Evolutionary conservation across 2,113 vertebrate genomes (phyloP).

Genomic region (Epinephelus moara): DNA sequence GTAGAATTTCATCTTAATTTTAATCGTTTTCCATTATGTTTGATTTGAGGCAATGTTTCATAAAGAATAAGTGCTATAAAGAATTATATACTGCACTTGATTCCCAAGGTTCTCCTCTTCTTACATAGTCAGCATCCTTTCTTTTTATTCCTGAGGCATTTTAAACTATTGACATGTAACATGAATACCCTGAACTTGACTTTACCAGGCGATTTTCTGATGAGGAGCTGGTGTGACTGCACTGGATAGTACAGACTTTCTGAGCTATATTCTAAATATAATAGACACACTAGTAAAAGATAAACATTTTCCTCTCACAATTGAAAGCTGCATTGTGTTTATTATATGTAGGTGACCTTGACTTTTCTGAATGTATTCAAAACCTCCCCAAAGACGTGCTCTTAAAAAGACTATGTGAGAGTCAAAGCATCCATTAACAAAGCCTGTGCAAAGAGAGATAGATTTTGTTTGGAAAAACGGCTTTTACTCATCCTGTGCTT

Average conservation of each 20-base stretch:
- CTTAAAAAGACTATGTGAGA: constrained; percentile 4
- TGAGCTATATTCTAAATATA: not conserved
- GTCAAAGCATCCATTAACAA: constrained; percentile 26
- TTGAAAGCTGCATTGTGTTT: constrained; percentile 28
- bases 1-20: constrained; percentile 1
- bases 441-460: constrained; percentile 1
- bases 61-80: not conserved
- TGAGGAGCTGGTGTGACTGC: not conserved
- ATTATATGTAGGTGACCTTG: constrained; percentile 37
- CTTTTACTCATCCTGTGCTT: constrained; percentile 6
- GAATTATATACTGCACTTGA: not conserved
- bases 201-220: not conserved
- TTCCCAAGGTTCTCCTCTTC: not conserved
- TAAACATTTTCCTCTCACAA: not conserved
- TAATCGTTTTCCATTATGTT: constrained; percentile 1
- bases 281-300: constrained; percentile 8
- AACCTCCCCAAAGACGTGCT: constrained; percentile 9
- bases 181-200: not conserved
- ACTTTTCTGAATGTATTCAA: constrained; percentile 30
- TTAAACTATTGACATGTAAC: not conserved
- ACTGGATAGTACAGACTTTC: constrained; percentile 7
- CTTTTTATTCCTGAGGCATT: not conserved
- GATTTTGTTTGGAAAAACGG: constrained; percentile 31
- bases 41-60: constrained; percentile 17
- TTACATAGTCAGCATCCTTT: not conserved